These are phyloP conservation scores for Geococcyx californianus DNA, from an alignment of 2,113 vertebrate species.

Conservation along the genomic window DNA sequence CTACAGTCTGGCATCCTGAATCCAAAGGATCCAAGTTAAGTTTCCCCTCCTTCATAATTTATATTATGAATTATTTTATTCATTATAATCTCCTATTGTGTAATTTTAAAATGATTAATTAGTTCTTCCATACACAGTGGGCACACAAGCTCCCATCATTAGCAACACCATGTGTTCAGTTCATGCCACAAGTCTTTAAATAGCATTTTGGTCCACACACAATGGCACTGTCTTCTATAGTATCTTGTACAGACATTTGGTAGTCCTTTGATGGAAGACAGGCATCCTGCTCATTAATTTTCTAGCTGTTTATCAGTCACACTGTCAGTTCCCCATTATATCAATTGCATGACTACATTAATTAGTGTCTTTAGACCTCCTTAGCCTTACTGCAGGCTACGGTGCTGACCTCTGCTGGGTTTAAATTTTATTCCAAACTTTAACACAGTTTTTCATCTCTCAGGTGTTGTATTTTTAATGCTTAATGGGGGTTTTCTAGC, in stretches of 20 bases:
- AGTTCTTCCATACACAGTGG: not conserved
- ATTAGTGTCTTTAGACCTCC: conserved; percentile 16
- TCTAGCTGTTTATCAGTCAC: conserved; percentile 22
- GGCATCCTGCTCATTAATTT: conserved; percentile 28
- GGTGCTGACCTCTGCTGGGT: not conserved
- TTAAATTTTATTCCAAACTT: conserved; percentile 13
- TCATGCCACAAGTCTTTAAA: conserved; percentile 21
- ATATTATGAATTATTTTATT: not conserved
- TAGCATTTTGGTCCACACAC: not conserved
- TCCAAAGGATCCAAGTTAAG: not conserved
- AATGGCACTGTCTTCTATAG: not conserved
- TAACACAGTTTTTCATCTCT: not conserved
- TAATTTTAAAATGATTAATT: conserved; percentile 39
- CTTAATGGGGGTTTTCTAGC: not conserved
- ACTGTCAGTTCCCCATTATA: conserved; percentile 4
- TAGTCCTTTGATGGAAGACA: not conserved
- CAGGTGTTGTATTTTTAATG: not conserved
- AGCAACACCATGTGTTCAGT: not conserved
- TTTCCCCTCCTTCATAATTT: not conserved
- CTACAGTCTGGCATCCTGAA: not conserved
- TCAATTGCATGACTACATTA: conserved; percentile 9
- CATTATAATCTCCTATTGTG: not conserved
- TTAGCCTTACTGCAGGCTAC: not conserved
- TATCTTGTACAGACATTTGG: not conserved
- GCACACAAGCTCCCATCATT: not conserved